Conservation (phyloP, 1,140 invertebrate species). For the Yoshiicerus persimilis region DNA sequence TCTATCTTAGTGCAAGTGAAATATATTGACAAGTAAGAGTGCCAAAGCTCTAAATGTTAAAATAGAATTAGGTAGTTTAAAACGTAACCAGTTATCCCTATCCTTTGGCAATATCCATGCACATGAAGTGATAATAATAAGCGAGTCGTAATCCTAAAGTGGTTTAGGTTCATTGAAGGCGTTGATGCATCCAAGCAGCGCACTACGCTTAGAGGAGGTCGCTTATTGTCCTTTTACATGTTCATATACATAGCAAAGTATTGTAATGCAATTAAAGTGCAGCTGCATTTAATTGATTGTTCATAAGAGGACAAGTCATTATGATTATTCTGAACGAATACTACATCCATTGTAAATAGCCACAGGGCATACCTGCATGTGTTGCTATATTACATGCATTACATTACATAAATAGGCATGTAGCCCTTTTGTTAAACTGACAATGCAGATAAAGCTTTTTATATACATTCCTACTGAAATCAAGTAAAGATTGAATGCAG, state of each 20-base stretch:
- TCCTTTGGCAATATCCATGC: neutral
- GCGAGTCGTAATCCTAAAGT: too few relatives aligned
- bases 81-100: neutral
- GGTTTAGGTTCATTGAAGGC: neutral
- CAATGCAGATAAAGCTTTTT: neutral
- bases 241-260: neutral
- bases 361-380: neutral
- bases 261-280: neutral
- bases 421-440: too few relatives aligned
- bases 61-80: neutral
- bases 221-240: neutral
- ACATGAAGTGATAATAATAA: neutral
- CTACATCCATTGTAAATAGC: neutral
- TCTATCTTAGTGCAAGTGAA: neutral
- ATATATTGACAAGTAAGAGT: neutral
- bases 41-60: neutral
- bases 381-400: neutral
- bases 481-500: too few relatives aligned
- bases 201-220: neutral
- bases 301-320: neutral
- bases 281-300: neutral
- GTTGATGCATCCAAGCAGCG: neutral
- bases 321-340: neutral
- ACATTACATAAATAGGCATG: neutral
- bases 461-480: too few relatives aligned